Evolutionary conservation across 2,888 invertebrate species (phyloP).

Genomic region (Antheraea assamensis): DNA sequence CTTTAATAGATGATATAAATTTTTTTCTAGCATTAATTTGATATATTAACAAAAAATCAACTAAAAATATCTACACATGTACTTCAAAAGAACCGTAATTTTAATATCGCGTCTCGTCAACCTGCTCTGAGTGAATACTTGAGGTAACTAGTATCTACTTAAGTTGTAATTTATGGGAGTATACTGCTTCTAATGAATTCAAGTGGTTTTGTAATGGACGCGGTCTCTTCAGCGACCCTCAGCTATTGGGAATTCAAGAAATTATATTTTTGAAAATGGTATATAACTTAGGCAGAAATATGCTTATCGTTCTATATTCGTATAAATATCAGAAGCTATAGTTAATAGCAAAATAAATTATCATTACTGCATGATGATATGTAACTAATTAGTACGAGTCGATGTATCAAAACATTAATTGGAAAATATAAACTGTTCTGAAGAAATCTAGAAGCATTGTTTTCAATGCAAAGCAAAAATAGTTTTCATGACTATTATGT

Average conservation of each 20-base stretch:
- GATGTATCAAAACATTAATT: background rate
- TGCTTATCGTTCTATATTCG: background rate
- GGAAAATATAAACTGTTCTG: background rate
- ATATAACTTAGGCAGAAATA: background rate
- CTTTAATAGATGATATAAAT: too few species aligned
- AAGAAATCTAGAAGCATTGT: background rate
- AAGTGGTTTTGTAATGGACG: conserved; percentile 58
- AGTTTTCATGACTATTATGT: too few species aligned
- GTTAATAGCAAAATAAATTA: background rate
- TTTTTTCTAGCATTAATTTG: too few species aligned
- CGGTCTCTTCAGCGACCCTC: conserved; percentile 19
- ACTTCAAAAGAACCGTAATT: conserved; percentile 9
- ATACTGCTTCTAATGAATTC: conserved; percentile 50
- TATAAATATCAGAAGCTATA: background rate
- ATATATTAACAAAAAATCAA: background rate
- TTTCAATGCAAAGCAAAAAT: background rate
- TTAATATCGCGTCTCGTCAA: conserved; percentile 29
- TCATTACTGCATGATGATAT: background rate
- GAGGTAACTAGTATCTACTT: conserved; percentile 60
- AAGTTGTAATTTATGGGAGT: conserved; percentile 61
- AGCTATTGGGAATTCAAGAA: background rate
- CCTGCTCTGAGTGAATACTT: conserved; percentile 51
- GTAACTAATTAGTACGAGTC: background rate
- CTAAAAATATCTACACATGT: background rate
- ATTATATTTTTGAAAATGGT: background rate